These are phyloP conservation scores for Progne subis DNA, from an alignment of 2,113 vertebrate genomes.

Conservation along the genomic window DNA sequence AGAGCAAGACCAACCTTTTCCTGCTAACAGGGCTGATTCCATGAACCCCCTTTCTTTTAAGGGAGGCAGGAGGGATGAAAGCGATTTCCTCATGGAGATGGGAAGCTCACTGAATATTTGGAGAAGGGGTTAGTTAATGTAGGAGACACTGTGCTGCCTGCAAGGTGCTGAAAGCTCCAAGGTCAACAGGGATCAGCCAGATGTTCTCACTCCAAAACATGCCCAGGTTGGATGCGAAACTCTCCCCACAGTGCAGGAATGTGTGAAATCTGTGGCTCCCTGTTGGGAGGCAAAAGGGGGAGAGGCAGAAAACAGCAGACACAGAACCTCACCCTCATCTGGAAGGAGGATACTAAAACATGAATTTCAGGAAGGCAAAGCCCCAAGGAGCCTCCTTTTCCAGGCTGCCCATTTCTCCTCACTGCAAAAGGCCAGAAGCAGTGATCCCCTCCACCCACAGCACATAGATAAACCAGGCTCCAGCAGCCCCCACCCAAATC, in stretches of 20 bases:
- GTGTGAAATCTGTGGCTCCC: neutral
- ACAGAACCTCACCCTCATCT: neutral
- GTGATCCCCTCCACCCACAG: neutral
- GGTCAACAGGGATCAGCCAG: conserved; percentile 55
- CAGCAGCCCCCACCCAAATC: neutral
- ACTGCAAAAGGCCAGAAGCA: neutral
- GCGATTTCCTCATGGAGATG: neutral
- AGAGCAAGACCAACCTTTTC: neutral
- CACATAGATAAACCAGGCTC: neutral
- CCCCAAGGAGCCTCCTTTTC: neutral
- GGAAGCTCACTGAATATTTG: neutral
- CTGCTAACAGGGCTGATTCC: neutral
- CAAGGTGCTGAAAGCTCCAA: conserved; percentile 38
- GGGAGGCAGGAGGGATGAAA: neutral
- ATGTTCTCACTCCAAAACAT: conserved; percentile 51
- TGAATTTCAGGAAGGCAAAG: neutral
- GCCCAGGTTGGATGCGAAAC: conserved; percentile 45
- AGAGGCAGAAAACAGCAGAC: neutral
- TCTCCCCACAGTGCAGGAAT: conserved; percentile 46
- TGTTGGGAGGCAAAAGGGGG: neutral
- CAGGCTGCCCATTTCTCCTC: neutral
- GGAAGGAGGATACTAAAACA: neutral
- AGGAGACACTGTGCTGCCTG: neutral
- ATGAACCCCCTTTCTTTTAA: neutral
- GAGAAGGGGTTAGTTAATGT: neutral